Percentiles rank a stretch among this genome's conserved stretches.
These are phyloP conservation scores for Cosmia trapezina DNA, from an alignment of 2,888 invertebrate species.

Conservation along the genomic window DNA sequence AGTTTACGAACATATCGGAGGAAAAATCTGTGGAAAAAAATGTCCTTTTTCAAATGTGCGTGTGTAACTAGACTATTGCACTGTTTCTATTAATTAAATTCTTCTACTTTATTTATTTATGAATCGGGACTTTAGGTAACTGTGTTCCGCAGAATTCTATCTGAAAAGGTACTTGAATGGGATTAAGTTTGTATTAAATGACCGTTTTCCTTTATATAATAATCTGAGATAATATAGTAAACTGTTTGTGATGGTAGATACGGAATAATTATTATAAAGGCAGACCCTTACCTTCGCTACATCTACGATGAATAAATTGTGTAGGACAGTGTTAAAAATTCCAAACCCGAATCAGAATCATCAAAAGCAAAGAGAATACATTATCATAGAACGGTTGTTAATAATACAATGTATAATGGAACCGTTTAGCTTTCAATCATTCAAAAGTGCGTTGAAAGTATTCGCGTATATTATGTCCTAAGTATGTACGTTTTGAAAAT, in stretches of 20 bases:
- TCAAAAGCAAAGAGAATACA: constrained; percentile 40
- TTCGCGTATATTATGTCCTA: neutral
- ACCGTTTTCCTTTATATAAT: constrained; percentile 9
- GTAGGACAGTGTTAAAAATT: constrained; percentile 18
- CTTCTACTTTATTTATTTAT: constrained; percentile 73
- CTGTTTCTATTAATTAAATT: constrained; percentile 81
- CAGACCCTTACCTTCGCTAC: constrained; percentile 19
- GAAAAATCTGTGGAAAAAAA: constrained; percentile 6
- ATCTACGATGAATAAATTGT: constrained; percentile 44
- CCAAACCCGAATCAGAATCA: neutral
- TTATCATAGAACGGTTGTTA: constrained; percentile 5
- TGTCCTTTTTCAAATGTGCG: constrained; percentile 18
- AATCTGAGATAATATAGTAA: constrained; percentile 13
- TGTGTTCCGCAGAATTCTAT: constrained; percentile 49
- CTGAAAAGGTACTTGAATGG: constrained; percentile 49
- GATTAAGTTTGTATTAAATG: constrained; percentile 20
- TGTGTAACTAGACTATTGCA: constrained; percentile 61
- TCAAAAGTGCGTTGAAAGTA: constrained; percentile 3
- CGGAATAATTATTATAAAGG: constrained; percentile 12
- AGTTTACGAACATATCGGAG: constrained; percentile 30
- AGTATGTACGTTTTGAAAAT: constrained; percentile 3
- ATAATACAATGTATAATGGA: neutral
- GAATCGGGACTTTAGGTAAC: constrained; percentile 60
- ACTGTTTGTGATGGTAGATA: constrained; percentile 19
- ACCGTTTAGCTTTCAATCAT: neutral